Percentiles rank a stretch among this genome's conserved stretches.
Evolutionary conservation across 2,888 invertebrate species (phyloP).

Genomic region (Patella depressa): DNA sequence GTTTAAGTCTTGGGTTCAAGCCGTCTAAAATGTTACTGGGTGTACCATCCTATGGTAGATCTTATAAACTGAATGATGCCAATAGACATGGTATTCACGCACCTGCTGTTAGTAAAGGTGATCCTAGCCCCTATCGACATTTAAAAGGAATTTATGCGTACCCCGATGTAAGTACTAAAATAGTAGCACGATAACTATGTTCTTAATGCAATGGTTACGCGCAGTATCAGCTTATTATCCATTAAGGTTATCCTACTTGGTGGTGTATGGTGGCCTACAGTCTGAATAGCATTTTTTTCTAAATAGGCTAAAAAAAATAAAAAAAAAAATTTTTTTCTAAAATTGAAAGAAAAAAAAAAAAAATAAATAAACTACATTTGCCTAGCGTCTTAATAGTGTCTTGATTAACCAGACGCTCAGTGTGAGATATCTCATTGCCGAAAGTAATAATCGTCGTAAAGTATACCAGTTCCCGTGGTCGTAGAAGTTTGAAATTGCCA

Average conservation of each 20-base stretch:
- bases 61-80: constrained; percentile 44
- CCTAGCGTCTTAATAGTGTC: too few relatives aligned
- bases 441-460: too few relatives aligned
- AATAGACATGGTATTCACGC: constrained; percentile 39
- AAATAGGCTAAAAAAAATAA: too few relatives aligned
- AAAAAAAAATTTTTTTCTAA: too few relatives aligned
- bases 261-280: too few relatives aligned
- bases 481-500: too few relatives aligned
- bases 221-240: background rate
- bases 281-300: too few relatives aligned
- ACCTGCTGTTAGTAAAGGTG: constrained; percentile 38
- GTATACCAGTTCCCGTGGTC: too few relatives aligned
- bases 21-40: constrained; percentile 52
- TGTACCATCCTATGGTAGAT: constrained; percentile 58
- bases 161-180: constrained; percentile 34
- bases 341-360: too few relatives aligned
- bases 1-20: constrained; percentile 40
- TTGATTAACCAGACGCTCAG: too few relatives aligned
- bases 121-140: constrained; percentile 29
- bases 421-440: too few relatives aligned
- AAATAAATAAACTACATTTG: too few relatives aligned
- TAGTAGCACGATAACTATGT: background rate
- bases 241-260: background rate
- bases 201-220: background rate
- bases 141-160: constrained; percentile 34